Evolutionary conservation across 1,140 invertebrate genomes (phyloP), one percentile per base, ranked within the genome.

Genomic region (Tyrophagus putrescentiae): DNA sequence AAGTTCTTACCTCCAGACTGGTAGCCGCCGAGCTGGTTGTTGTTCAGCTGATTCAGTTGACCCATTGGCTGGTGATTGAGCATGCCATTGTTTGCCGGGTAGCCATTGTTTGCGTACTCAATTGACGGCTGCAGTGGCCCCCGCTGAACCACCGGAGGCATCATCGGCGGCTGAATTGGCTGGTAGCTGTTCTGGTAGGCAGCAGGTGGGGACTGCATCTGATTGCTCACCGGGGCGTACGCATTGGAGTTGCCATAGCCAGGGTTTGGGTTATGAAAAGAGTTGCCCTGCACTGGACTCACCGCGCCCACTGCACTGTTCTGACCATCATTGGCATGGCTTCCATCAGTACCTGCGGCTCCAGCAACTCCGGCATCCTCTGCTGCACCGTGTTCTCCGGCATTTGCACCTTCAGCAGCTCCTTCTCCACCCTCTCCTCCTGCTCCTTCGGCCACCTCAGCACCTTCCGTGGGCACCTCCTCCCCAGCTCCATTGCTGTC

Each of bases 161-260:
- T n/a, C n/a, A n/a, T n/a, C n/a, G n/a, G n/a, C 39, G 52, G 52
- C 28, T 54, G 52, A 27, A 54, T 54, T 29, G 52, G 52, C 21
- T 54, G 52, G 39, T 54, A 54, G 1, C 31, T 25, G 27, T 54
- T 54, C 2, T 54, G 13, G 39, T 54, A 54, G n/a, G 52, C 52
- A 11, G 44, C 18, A 27, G 44, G 25, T 48, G 44, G 31, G 25
- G 31, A 27, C 23, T n/a, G 31, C 44, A 21, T 48, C 23, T 6
- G 18, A 48, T 48, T 48, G n/a, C 5, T 48, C 21, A 13, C n/a
- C 21, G 44, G 7, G 44, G 44, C 31, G 5, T 48, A n/a, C 13
- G 5, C 31, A 48, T n/a, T 7, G 44, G 44, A 27, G 44, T n/a
- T 21, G 25, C 31, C 31, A 27, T 6, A 48, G 25, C 44, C 13